Evolutionary conservation across 2,113 vertebrate species (phyloP).

Genomic region (Lasiurus cinereus): DNA sequence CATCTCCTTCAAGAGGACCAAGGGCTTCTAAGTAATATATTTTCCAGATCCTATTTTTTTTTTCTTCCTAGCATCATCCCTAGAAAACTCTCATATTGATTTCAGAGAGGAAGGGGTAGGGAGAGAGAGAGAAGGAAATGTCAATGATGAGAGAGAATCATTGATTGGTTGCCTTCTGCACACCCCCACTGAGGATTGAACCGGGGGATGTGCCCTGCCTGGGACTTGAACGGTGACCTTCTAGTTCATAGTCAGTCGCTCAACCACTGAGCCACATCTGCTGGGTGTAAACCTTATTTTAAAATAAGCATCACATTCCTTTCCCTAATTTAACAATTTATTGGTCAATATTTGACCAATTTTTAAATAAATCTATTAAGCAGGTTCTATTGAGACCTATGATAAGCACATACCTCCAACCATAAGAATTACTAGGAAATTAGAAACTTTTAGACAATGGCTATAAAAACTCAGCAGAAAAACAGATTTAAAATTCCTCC

Average conservation of each 20-base stretch:
- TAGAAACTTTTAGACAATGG: slow-evolving; percentile 11
- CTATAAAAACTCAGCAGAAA: slow-evolving; percentile 25
- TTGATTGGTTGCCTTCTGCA: too few relatives aligned
- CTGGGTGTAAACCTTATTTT: slow-evolving; percentile 6
- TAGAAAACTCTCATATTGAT: not conserved
- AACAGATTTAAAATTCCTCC: slow-evolving; percentile 4
- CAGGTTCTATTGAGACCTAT: not conserved
- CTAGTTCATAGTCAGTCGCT: too few relatives aligned
- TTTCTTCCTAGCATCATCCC: not conserved
- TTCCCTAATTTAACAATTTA: slow-evolving; percentile 5
- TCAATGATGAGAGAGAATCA: too few relatives aligned
- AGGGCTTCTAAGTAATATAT: not conserved
- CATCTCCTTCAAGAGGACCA: not conserved
- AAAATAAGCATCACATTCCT: not conserved
- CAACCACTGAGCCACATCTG: too few relatives aligned
- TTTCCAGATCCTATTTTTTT: not conserved
- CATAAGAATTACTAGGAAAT: not conserved
- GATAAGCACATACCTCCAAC: not conserved
- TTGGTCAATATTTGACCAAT: slow-evolving; percentile 5
- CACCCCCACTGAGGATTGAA: too few relatives aligned
- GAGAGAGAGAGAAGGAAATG: too few relatives aligned
- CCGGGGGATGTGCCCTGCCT: too few relatives aligned
- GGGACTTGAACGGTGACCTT: too few relatives aligned
- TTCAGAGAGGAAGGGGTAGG: too few relatives aligned
- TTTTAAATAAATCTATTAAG: not conserved